Evolutionary conservation across 64 coral and sea anemone species (phyloP), one percentile per base, ranked within the genome.

Genomic region (Platygyra sinensis): DNA sequence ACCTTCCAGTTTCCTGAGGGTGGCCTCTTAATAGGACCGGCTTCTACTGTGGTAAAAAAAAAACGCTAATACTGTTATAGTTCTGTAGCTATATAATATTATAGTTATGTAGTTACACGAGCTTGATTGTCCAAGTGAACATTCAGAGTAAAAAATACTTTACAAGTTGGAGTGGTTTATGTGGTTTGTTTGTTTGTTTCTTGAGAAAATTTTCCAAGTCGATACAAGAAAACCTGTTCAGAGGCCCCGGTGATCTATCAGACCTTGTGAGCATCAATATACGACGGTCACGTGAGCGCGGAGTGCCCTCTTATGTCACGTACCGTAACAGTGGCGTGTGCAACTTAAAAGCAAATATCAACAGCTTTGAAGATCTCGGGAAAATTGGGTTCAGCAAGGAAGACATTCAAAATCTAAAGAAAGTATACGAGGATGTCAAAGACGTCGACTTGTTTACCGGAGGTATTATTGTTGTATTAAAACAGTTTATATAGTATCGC

Each of bases 211-310:
- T 90, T 55, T 78, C 49, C 1, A 73, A 30, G 25, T 78, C 89
- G 16, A 25, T 90, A 28, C 79, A 78, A 72, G 71, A 67, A 30
- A 74, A 60, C 12, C 32, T 83, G n/a, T 17, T 84, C 4, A 2
- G 83, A 74, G 67, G 55, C 16, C 42, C 33, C 0, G 32, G 62
- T 30, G 78, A 85, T 52, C 14, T 95, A n/a, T 67, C 87, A 10
- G 94, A 95, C 71, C 75, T 95, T 16, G 22, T 87, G 0, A 67
- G 85, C 31, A 60, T 92, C 28, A 95, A 95, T 57, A 92, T 89
- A 20, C 78, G 92, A 38, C 86, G 94, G 83, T 69, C 67, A 19
- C 52, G 89, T 19, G 90, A 89, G 0, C 94, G 82, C 55, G 94
- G 94, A 20, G 4, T 95, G 13, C 78, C 94, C 14, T 90, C 89